Conservation (phyloP, 1,140 invertebrate species). For the Melanaphis sacchari region DNA sequence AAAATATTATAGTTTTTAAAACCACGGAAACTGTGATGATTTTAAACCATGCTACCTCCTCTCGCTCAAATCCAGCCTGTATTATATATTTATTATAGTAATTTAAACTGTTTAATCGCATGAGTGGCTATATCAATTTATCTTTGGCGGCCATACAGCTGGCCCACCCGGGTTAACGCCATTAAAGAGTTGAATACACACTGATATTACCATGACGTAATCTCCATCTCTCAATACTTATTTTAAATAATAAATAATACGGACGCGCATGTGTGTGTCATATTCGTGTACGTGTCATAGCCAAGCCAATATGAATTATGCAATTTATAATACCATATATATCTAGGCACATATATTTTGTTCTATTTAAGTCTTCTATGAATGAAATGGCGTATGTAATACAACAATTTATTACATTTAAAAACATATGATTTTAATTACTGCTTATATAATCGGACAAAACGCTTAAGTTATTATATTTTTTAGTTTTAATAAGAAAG, state of each 20-base stretch:
- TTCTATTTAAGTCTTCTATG: not conserved
- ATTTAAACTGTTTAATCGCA: constrained; percentile 14
- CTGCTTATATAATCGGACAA: not conserved
- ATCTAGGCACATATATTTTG: not conserved
- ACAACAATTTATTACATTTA: not conserved
- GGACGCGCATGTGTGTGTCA: not conserved
- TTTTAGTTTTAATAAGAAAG: no score
- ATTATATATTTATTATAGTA: constrained; percentile 7
- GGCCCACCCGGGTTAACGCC: not conserved
- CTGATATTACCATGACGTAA: not conserved
- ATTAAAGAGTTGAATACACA: not conserved
- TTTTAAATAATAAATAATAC: not conserved
- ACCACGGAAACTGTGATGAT: not conserved
- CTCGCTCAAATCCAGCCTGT: not conserved
- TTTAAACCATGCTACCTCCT: not conserved
- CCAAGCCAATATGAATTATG: not conserved
- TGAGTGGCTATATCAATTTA: not conserved
- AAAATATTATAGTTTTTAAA: not conserved
- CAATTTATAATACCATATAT: not conserved
- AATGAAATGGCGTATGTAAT: not conserved
- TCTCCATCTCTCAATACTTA: not conserved
- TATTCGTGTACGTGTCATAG: not conserved
- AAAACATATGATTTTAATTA: no score
- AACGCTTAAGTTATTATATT: no score
- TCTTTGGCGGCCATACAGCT: not conserved